A percentile compares a stretch with the other conserved stretches of the same genome.
phyloP scores from a whole-genome alignment of 2,888 invertebrate genomes.

The Nipponacmea schrenckii region DNA sequence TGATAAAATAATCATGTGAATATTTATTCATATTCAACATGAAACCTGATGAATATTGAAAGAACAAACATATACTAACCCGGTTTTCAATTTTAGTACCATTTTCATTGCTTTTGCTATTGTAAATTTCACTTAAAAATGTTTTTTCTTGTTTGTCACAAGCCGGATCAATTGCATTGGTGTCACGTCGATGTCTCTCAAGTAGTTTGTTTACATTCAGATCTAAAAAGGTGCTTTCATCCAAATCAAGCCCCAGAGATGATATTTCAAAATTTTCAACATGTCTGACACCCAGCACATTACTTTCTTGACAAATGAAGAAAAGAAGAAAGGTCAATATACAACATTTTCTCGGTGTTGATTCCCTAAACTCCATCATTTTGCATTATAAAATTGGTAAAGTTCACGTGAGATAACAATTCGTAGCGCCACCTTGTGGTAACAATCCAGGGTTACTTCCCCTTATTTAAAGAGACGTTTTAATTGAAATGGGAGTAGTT shows the following conservation, averaged over 20 bases:
- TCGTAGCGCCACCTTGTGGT: constrained; percentile 9
- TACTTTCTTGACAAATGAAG: no score
- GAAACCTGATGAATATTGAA: no score
- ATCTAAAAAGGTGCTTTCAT: no score
- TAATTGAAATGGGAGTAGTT: no score
- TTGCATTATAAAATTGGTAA: constrained; percentile 6
- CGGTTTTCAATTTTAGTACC: not conserved
- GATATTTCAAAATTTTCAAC: constrained; percentile 1
- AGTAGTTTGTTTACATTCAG: not conserved
- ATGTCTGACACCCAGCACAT: not conserved
- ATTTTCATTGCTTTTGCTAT: constrained; percentile 1
- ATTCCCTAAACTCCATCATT: not conserved
- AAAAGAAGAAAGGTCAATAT: no score
- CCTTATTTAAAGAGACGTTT: no score
- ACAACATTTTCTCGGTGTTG: no score
- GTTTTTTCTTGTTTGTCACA: constrained; percentile 11
- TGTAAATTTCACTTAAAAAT: constrained; percentile 7
- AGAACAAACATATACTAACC: not conserved
- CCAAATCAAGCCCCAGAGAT: no score
- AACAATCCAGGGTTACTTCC: no score
- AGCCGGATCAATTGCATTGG: not conserved
- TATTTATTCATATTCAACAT: no score
- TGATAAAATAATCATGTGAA: no score
- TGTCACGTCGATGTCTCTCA: not conserved
- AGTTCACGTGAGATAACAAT: constrained; percentile 16